Evolutionary conservation across 2,113 vertebrate genomes (phyloP).

Genomic region (Thryonomys swinderianus): DNA sequence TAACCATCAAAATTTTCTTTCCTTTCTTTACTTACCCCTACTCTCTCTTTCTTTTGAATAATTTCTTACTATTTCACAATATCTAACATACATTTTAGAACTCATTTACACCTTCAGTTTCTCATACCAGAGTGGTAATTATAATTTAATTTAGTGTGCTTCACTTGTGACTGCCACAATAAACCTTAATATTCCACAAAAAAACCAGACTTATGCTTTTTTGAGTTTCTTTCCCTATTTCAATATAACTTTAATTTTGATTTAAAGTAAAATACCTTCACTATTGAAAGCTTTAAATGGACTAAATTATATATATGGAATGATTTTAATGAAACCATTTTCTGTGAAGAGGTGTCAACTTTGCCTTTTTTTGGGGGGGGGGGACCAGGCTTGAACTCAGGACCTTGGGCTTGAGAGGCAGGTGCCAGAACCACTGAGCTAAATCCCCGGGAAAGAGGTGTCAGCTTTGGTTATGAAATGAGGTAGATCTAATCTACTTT

Average conservation of each 20-base stretch:
- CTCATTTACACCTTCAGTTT: too few species aligned
- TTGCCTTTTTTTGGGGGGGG: not conserved
- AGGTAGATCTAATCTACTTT: not conserved
- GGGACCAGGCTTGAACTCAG: too few species aligned
- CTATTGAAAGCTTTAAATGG: slow-evolving; percentile 17
- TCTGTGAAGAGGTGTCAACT: not conserved
- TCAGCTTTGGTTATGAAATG: not conserved
- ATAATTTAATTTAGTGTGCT: slow-evolving; percentile 52
- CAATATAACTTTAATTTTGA: slow-evolving; percentile 53
- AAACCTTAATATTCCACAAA: slow-evolving; percentile 43
- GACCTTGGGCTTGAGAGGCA: too few species aligned
- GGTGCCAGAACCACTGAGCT: too few species aligned
- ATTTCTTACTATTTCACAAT: too few species aligned
- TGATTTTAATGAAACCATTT: slow-evolving; percentile 58
- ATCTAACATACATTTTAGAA: too few species aligned
- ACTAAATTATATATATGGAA: not conserved
- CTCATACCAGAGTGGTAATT: not conserved
- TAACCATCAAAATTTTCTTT: too few species aligned
- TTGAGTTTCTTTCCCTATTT: slow-evolving; percentile 54
- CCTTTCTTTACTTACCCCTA: too few species aligned
- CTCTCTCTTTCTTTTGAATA: too few species aligned
- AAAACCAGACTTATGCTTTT: slow-evolving; percentile 46
- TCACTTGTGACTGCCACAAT: slow-evolving; percentile 17
- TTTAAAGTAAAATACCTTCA: slow-evolving; percentile 27
- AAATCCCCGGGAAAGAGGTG: not conserved